Conservation (phyloP, 92 coral and sea anemone species). For the Porites rus region DNA sequence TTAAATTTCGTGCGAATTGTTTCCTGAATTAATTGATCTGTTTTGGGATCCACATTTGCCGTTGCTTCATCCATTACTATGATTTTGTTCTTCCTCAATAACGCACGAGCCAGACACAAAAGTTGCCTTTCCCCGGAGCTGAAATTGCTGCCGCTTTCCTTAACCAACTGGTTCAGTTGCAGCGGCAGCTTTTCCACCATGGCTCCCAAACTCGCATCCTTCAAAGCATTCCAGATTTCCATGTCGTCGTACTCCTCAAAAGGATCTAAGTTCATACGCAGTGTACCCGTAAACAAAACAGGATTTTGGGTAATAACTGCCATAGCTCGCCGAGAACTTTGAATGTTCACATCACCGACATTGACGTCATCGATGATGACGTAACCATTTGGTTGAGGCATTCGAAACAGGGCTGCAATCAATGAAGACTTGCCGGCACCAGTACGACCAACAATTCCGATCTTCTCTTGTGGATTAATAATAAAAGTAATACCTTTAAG, state of each 20-base stretch:
- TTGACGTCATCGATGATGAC: not conserved
- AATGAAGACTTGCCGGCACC: not conserved
- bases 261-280: not conserved
- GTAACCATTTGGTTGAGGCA: not conserved
- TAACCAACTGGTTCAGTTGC: not conserved
- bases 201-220: not conserved
- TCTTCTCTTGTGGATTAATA: not conserved
- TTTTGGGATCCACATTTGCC: no score
- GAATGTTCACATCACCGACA: not conserved
- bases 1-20: not conserved
- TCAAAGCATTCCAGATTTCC: conserved; percentile 1
- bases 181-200: not conserved
- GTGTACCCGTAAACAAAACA: not conserved
- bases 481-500: not conserved
- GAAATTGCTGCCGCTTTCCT: not conserved
- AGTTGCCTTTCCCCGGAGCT: conserved; percentile 7
- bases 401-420: not conserved
- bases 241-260: not conserved
- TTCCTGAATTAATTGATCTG: not conserved
- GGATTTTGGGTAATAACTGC: not conserved
- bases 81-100: no score
- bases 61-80: no score
- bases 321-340: not conserved
- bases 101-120: not conserved
- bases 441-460: conserved; percentile 17